Evolutionary conservation across 2,797 vertebrate species (phyloP).

Genomic region (Epinephelus coioides): DNA sequence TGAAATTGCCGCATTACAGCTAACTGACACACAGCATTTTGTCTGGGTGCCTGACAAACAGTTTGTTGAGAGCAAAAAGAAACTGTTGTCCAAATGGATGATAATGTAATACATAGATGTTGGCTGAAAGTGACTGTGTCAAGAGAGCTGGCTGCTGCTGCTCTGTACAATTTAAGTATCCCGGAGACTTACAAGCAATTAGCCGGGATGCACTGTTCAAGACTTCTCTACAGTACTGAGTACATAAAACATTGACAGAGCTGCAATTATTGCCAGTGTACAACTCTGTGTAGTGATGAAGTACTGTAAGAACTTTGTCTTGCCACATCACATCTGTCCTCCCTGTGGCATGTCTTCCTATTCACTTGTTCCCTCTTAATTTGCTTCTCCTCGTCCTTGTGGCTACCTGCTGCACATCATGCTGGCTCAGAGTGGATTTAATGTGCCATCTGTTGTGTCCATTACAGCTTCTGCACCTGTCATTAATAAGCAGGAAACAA

Average conservation of each 20-base stretch:
- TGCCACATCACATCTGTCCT: constrained; percentile 16
- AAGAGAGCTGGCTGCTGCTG: not conserved
- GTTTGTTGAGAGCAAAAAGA: constrained; percentile 10
- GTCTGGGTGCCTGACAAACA: not conserved
- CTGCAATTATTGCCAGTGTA: not conserved
- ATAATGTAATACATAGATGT: not conserved
- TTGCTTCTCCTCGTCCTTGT: not conserved
- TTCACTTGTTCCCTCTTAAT: constrained; percentile 6
- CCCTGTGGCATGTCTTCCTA: not conserved
- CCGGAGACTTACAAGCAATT: not conserved
- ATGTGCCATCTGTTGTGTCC: constrained; percentile 48
- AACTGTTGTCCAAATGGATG: not conserved
- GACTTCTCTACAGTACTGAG: not conserved
- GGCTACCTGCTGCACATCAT: constrained; percentile 2
- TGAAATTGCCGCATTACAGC: not conserved
- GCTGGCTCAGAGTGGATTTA: constrained; percentile 22
- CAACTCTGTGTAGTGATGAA: not conserved
- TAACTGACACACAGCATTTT: not conserved
- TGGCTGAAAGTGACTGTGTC: not conserved
- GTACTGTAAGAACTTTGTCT: constrained; percentile 1
- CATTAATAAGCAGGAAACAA: constrained; percentile 23
- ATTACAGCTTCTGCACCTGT: constrained; percentile 3
- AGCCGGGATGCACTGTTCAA: not conserved
- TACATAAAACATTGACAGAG: not conserved
- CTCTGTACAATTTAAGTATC: not conserved